Base-by-base conservation (phyloP, 2,113 vertebrate species). In the Passer montanus region DNA sequence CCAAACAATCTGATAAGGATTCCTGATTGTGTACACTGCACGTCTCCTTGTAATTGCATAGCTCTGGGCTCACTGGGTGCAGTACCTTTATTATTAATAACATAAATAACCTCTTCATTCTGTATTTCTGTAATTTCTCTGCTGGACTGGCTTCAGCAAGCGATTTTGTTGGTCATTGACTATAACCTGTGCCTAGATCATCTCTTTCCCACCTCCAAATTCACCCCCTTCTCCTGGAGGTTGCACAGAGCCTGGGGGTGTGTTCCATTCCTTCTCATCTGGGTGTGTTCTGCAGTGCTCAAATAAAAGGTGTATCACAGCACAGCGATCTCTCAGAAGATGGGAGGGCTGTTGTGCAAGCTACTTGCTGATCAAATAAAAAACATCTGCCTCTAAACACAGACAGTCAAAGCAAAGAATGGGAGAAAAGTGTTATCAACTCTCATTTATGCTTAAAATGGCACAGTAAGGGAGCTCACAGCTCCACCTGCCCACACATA, bases 1-100 rank as follows among this genome's bases (percentile, higher is more conserved):
- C 95, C 93, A 96, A 97, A 96, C 93, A 97, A 96, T 83, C 94
- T 97, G 91, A 94, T 96, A 97, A 96, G 94, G 87, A 87, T 90
- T 91, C 78, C 79, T 79, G 77, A 44, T 53, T 97, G 94, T 94
- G 90, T 96, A 96, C 66, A 92, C 46, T 96, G 84, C 67, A 30
- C 80, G 97, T 97, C 92, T 97, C 79, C 85, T 82, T 76, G 60
- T 77, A 81, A 95, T 55, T 89, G 78, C 79, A 81, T 73, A 39
- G 69, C 58, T 95, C 83, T 81, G 63, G 56, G 86, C 81, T 89
- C 87, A 50, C 31, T 85, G 73, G 30, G 55, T 87, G 30, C 7
- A 13, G 83, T 76, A 94, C 94, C 94, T 95, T 94, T 82, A 47
- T 89, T 96, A 93, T 81, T 96, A 94, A 85, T 87, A 93, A 73